phyloP scores from a whole-genome alignment of 1,140 invertebrate genomes.

The Zophobas morio region DNA sequence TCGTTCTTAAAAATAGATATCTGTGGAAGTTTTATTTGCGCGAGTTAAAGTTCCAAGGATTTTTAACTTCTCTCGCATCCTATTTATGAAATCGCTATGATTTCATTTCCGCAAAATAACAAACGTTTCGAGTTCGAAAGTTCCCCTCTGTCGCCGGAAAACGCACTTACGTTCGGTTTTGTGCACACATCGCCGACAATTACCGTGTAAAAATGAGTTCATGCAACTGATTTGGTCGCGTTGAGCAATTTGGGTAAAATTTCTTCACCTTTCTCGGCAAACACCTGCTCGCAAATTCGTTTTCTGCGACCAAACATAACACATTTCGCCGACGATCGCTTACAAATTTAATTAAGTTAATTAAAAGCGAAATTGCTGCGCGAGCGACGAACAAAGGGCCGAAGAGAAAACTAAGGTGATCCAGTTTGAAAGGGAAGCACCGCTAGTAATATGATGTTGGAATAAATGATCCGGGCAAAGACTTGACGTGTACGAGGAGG shows the following conservation, averaged over 20 bases:
- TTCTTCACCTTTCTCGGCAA: constrained; percentile 1
- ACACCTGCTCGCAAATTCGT: constrained; percentile 7
- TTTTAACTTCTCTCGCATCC: no score
- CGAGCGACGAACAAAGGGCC: constrained; percentile 9
- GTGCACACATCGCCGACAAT: neutral
- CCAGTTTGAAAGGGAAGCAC: constrained; percentile 34
- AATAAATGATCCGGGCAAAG: constrained; percentile 28
- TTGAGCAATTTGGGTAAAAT: constrained; percentile 14
- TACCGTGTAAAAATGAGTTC: constrained; percentile 19
- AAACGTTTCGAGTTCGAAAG: no score
- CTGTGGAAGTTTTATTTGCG: no score
- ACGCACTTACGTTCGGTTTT: neutral
- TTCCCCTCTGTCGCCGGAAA: neutral
- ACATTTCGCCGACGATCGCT: constrained; percentile 17
- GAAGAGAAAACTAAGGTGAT: constrained; percentile 38
- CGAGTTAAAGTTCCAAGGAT: no score
- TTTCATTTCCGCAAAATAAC: no score
- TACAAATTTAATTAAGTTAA: constrained; percentile 36
- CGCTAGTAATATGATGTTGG: constrained; percentile 27
- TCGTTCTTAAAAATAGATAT: no score
- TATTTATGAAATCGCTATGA: no score
- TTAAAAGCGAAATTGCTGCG: constrained; percentile 28
- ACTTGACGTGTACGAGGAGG: constrained; percentile 3
- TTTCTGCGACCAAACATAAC: constrained; percentile 12
- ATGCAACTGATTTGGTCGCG: neutral